A percentile compares a stretch with the other conserved stretches of the same genome.
Evolutionary conservation across 2,113 vertebrate species (phyloP).

Genomic region (Eublepharis macularius): DNA sequence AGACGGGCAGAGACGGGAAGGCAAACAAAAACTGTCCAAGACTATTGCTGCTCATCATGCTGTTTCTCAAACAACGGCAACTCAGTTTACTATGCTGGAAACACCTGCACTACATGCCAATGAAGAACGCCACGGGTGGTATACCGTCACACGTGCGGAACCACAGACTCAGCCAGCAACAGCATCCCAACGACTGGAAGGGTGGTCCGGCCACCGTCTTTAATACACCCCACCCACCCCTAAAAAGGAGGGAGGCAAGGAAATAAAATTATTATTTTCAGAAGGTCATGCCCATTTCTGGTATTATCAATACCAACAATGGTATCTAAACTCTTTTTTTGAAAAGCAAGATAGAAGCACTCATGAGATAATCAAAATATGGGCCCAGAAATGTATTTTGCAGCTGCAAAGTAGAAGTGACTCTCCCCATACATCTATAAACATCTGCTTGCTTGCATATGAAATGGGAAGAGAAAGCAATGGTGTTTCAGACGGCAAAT

Average conservation of each 20-base stretch:
- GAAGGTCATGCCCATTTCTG: background rate
- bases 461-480: background rate
- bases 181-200: background rate
- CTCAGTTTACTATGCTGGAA: background rate
- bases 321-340: background rate
- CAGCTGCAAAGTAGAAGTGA: background rate
- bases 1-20: background rate
- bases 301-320: background rate
- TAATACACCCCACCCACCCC: background rate
- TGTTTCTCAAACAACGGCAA: background rate
- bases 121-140: background rate
- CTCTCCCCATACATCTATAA: background rate
- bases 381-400: background rate
- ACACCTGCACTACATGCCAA: background rate
- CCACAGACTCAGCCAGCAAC: background rate
- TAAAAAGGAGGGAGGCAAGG: background rate
- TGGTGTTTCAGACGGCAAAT: fast-evolving
- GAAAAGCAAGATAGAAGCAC: background rate
- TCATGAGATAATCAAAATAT: background rate
- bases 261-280: background rate
- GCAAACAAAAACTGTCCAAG: background rate
- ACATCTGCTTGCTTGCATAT: too few species aligned
- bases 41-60: background rate
- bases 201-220: background rate
- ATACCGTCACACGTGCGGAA: background rate